These are phyloP conservation scores for Acleris emargana DNA, from an alignment of 2,888 invertebrate species.

Conservation along the genomic window DNA sequence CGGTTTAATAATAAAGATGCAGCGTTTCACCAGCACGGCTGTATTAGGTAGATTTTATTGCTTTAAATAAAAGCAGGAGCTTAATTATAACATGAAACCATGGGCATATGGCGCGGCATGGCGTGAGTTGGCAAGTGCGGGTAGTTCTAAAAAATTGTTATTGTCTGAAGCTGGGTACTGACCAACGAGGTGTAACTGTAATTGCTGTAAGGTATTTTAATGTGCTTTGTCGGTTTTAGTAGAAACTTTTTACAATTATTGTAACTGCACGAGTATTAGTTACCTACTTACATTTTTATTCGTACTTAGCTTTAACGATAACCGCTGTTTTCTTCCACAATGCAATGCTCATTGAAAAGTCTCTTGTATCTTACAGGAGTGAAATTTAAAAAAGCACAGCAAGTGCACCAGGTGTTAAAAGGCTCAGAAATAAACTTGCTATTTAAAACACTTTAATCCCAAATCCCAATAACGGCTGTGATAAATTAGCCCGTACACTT, in stretches of 20 bases:
- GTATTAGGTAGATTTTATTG: constrained; percentile 23
- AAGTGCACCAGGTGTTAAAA: constrained; percentile 29
- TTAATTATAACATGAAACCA: constrained; percentile 34
- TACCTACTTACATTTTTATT: no score
- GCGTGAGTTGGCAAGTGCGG: neutral
- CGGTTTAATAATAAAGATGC: constrained; percentile 25
- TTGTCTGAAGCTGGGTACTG: no score
- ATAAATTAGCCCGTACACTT: constrained; percentile 29
- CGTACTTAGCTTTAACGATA: no score
- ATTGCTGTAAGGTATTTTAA: no score
- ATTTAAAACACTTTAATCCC: constrained; percentile 26
- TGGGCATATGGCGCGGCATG: constrained; percentile 16
- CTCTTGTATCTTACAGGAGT: no score
- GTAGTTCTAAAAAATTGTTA: neutral
- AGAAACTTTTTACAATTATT: no score
- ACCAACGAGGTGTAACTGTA: no score
- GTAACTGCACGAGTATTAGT: no score
- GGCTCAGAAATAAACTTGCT: constrained; percentile 22
- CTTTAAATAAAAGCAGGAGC: constrained; percentile 23
- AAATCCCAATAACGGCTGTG: constrained; percentile 16
- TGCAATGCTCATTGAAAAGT: no score
- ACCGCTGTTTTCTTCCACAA: no score
- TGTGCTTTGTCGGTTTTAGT: no score
- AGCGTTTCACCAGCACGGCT: constrained; percentile 14
- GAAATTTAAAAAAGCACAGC: neutral